Evolutionary conservation across 1,140 invertebrate species (phyloP).

Genomic region (Glomeris maerens): DNA sequence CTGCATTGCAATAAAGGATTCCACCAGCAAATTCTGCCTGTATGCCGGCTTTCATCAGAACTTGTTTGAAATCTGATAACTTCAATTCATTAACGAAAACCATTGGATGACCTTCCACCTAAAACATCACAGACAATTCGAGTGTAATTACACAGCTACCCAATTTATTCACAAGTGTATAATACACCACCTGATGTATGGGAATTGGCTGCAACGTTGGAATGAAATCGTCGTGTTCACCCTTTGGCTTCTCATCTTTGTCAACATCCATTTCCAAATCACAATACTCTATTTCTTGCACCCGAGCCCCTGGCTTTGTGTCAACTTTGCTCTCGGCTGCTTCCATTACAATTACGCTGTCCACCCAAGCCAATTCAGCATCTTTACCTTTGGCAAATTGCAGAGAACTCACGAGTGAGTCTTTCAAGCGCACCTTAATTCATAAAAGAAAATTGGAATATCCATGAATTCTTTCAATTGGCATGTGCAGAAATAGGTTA

Average conservation of each 20-base stretch:
- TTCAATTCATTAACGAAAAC: conserved; percentile 92
- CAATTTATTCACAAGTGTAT: background rate
- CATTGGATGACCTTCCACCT: conserved; percentile 60
- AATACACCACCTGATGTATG: conserved; percentile 17
- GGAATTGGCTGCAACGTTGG: conserved; percentile 56
- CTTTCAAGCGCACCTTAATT: conserved; percentile 63
- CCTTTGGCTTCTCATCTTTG: conserved; percentile 17
- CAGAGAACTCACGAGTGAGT: conserved; percentile 77
- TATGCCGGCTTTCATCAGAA: conserved; percentile 76
- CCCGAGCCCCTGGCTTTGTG: conserved; percentile 16
- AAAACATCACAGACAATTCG: conserved; percentile 10
- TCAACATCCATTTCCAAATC: conserved; percentile 41
- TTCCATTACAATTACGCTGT: conserved; percentile 42
- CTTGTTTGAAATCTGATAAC: conserved; percentile 88
- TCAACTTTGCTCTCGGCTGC: conserved; percentile 14
- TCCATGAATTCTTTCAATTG: conserved; percentile 24
- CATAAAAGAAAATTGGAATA: conserved; percentile 18
- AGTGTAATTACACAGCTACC: no score
- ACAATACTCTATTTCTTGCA: conserved; percentile 16
- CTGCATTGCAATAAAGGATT: conserved; percentile 87
- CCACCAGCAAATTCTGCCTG: conserved; percentile 86
- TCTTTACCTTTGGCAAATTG: conserved; percentile 66
- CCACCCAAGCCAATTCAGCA: conserved; percentile 86
- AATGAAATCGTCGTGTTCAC: conserved; percentile 30
- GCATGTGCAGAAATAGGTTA: conserved; percentile 32